Base-by-base conservation (phyloP, 23 tunicate species). In the Styela plicata region DNA sequence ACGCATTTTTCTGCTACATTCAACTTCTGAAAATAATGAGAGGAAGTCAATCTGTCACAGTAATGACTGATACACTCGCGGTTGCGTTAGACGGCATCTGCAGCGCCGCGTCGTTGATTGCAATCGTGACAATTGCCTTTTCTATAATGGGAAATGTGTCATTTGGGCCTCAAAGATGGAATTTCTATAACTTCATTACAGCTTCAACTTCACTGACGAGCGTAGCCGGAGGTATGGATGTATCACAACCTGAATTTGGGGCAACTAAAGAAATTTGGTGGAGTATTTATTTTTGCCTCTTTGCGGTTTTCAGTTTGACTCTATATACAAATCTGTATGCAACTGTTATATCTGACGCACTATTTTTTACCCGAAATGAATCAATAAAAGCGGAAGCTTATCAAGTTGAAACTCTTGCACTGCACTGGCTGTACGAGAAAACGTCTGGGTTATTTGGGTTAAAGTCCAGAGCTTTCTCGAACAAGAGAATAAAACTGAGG, bases 401-500 rank as follows among this genome's bases (percentile, higher is more conserved):
- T 78, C 97, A 83, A 31, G 86, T 86, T 1, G 97, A 91, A 33
- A 82, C 83, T 24, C 82, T 91, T 2, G 90, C 97, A 2, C 78
- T 91, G 7, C 74, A 79, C 18, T 91, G 97, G 97, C 62, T 91
- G 36, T 69, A 76, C 75, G 97, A 91, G 37, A 71, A 83, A 28
- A 24, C 77, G 2, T 32, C 83, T 26, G 36, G 31, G 13, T 52
- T 66, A 10, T 78, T 83, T 37, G 97, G 97, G 1, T 19, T 86
- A 67, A 70, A 74, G 1, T 69, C 85, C 21, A 37, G 29, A 21
- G 81, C 81, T 67, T 76, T 76, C 24, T 76, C 81, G 10, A 29
- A 57, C 18, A 76, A 53, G n/a, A 17, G 31, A 24, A 53, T 76
- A 36, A 76, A 76, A 53, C 81, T 76, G 0, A 24, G 81, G 0